These are phyloP conservation scores for Anoplopoma fimbria DNA, from an alignment of 2,113 vertebrate species.

Conservation along the genomic window DNA sequence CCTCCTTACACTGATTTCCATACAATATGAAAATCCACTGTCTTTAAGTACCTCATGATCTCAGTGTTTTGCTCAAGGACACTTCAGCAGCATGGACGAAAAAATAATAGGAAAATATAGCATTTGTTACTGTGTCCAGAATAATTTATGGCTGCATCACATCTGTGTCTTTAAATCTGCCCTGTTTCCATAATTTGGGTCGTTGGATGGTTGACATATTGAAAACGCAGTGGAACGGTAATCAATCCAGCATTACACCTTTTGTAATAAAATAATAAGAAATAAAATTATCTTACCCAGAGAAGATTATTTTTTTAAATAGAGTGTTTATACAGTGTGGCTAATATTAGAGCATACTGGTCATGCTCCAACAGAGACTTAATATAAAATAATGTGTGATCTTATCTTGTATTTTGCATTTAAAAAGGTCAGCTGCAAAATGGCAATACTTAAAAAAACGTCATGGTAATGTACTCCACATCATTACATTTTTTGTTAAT, in stretches of 20 bases:
- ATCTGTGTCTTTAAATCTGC: conserved; percentile 27
- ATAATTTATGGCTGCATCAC: conserved; percentile 13
- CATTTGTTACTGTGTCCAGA: neutral
- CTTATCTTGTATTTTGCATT: conserved; percentile 31
- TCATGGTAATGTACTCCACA: neutral
- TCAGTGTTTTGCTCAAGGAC: conserved; percentile 2
- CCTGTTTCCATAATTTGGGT: neutral
- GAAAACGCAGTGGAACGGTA: neutral
- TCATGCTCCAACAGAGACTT: conserved; percentile 1
- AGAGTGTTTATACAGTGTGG: neutral
- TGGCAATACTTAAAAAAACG: conserved; percentile 4
- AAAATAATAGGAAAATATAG: neutral
- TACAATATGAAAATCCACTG: neutral
- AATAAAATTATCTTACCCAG: neutral
- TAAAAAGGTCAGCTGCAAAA: conserved; percentile 37
- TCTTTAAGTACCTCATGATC: neutral
- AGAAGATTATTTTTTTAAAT: neutral
- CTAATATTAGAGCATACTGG: neutral
- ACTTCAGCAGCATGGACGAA: neutral
- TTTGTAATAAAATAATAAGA: neutral
- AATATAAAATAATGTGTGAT: conserved; percentile 6
- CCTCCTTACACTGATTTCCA: neutral
- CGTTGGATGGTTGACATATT: neutral
- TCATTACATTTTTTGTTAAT: neutral
- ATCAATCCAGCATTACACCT: neutral